Conservation (phyloP, 2,888 invertebrate species). For the Nemurella pictetii region DNA sequence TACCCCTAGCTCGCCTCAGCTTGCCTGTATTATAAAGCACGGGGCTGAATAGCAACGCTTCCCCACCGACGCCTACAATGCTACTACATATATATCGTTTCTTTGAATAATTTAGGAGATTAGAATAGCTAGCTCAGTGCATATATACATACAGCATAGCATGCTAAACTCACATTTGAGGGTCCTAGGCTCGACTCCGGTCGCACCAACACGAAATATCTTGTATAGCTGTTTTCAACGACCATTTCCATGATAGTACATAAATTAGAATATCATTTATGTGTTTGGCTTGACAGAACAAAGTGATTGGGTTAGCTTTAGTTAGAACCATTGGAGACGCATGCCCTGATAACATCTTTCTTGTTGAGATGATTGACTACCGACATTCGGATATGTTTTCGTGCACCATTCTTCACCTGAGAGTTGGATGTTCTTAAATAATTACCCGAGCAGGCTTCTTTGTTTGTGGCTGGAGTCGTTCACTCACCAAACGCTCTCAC, state of each 20-base stretch:
- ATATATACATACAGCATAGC: constrained; percentile 8
- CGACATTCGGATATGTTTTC: not conserved
- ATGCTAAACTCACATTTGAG: constrained; percentile 26
- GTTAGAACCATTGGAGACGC: not conserved
- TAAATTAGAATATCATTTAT: not conserved
- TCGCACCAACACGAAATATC: constrained; percentile 7
- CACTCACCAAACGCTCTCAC: not conserved
- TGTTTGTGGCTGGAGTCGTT: not conserved
- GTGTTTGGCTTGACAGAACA: not conserved
- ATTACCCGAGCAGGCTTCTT: not conserved
- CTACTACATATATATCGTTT: constrained; percentile 20
- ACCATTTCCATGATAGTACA: not conserved
- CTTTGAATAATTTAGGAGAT: constrained; percentile 31
- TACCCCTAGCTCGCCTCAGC: not conserved
- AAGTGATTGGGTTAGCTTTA: not conserved
- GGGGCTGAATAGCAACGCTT: constrained; percentile 4
- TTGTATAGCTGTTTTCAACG: constrained; percentile 16
- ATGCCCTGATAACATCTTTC: not conserved
- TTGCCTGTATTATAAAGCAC: not conserved
- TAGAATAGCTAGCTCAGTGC: constrained; percentile 18
- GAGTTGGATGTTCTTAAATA: not conserved
- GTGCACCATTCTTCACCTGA: not conserved
- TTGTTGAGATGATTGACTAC: not conserved
- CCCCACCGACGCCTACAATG: constrained; percentile 18
- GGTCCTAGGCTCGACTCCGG: constrained; percentile 21